Evolutionary conservation across 2,797 vertebrate species (phyloP), one percentile per base, ranked within the genome.

Genomic region (Ceryle rudis): DNA sequence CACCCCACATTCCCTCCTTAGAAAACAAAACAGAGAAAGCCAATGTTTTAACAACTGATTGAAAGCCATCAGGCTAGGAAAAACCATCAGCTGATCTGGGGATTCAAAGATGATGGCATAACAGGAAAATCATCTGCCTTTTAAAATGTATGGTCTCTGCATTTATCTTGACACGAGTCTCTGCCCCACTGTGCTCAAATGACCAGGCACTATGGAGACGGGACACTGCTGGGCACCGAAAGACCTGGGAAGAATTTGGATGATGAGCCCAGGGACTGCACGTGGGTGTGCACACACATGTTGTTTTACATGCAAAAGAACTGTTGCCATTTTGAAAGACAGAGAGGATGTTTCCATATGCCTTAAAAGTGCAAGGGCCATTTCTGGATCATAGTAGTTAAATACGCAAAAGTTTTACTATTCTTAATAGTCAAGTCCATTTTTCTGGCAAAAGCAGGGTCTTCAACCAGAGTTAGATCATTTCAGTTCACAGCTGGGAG

Each of bases 21-120:
- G 96, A 95, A 97, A 95, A 97, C 70, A 91, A 95, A 98, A 97
- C 96, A 96, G 97, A 97, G 78, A 97, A 97, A 98, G 97, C 97
- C 97, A 97, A 97, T 82, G 84, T 95, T 95, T 93, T 84, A 97
- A 97, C 66, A 97, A 96, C 94, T 94, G 91, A 95, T 90, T 95
- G 91, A 89, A 93, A 97, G 89, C 80, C 35, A 5, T 92, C 86
- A 96, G 95, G 93, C 95, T 96, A 93, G 86, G 95, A 97, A 96
- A 97, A 96, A 57, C 37, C 91, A 86, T 94, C 81, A 87, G 92
- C 73, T 94, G 88, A 95, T 87, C 82, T 2, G 82, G 72, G 96
- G 55, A 90, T 96, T 93, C 20, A 19, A 93, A 96, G 87, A 97
- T 81, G 62, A 60, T 57, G 92, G 96, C 96, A 96, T 66, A 93